Evolutionary conservation across 2,888 invertebrate genomes (phyloP).

Genomic region (Microctonus hyperodae): DNA sequence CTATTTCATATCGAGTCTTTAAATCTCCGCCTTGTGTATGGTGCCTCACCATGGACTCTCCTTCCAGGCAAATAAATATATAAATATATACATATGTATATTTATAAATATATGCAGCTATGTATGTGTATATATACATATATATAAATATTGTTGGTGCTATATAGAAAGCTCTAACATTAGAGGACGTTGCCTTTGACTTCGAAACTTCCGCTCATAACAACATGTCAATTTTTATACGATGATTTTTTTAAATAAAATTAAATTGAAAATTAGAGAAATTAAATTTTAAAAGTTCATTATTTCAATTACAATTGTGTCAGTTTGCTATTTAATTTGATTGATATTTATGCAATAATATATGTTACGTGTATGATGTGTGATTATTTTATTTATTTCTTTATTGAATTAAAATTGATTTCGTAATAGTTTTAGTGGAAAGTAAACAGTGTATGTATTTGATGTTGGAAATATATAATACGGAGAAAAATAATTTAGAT

Average conservation of each 20-base stretch:
- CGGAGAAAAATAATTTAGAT: no score
- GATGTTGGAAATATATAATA: no score
- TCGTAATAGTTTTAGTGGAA: no score
- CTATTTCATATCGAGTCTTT: slow-evolving; percentile 54
- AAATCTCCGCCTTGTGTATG: slow-evolving; percentile 49
- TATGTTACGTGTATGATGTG: not conserved
- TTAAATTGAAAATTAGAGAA: not conserved
- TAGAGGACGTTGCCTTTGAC: slow-evolving; percentile 1
- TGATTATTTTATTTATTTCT: no score
- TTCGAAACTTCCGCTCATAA: slow-evolving; percentile 18
- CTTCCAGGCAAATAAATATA: slow-evolving; percentile 26
- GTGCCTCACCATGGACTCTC: slow-evolving; percentile 19
- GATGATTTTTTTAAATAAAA: not conserved
- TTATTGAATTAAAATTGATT: no score
- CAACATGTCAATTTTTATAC: slow-evolving; percentile 21
- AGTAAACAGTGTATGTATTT: no score
- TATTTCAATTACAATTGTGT: not conserved
- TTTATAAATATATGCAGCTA: slow-evolving; percentile 17
- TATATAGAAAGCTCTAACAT: slow-evolving; percentile 12
- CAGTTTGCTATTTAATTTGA: not conserved
- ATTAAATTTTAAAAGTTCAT: no score
- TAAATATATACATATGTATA: slow-evolving; percentile 1
- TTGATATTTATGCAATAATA: not conserved
- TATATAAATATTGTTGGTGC: slow-evolving; percentile 24
- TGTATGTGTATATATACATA: slow-evolving; percentile 3